phyloP scores from a whole-genome alignment of 2,888 invertebrate genomes.

The Hirtodrosophila cameraria region DNA sequence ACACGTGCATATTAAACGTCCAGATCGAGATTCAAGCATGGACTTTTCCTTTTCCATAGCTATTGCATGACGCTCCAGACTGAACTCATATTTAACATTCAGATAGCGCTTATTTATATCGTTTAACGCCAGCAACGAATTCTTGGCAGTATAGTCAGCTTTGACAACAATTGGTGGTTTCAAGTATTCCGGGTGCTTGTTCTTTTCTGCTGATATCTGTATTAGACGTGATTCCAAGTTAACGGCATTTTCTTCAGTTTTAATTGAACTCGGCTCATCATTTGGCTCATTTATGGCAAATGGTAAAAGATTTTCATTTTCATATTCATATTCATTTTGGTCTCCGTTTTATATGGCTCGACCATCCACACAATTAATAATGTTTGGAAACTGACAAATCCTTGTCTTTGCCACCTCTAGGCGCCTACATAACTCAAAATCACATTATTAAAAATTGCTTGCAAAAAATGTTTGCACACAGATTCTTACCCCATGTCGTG shows the following conservation, averaged over 20 bases:
- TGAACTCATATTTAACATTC: conserved; percentile 70
- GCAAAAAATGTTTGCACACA: no score
- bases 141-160: conserved; percentile 48
- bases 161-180: conserved; percentile 50
- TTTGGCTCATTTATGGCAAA: not conserved
- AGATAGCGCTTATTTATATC: conserved; percentile 67
- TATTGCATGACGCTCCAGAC: conserved; percentile 65
- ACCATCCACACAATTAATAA: conserved; percentile 21
- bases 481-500: conserved; percentile 46
- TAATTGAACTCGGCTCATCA: not conserved
- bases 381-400: conserved; percentile 34
- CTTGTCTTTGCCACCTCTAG: conserved; percentile 39
- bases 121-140: conserved; percentile 49
- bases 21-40: conserved; percentile 63
- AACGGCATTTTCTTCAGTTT: not conserved
- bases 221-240: conserved; percentile 47
- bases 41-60: no score
- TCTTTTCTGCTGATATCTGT: conserved; percentile 53
- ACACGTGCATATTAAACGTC: conserved; percentile 66
- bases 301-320: no score
- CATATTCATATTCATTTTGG: no score
- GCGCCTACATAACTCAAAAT: no score
- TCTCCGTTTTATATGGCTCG: conserved; percentile 1
- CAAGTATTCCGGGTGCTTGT: conserved; percentile 62
- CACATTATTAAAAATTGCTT: no score